Evolutionary conservation across 2,797 vertebrate species (phyloP).

Genomic region (Hapalemur alaotrensis): DNA sequence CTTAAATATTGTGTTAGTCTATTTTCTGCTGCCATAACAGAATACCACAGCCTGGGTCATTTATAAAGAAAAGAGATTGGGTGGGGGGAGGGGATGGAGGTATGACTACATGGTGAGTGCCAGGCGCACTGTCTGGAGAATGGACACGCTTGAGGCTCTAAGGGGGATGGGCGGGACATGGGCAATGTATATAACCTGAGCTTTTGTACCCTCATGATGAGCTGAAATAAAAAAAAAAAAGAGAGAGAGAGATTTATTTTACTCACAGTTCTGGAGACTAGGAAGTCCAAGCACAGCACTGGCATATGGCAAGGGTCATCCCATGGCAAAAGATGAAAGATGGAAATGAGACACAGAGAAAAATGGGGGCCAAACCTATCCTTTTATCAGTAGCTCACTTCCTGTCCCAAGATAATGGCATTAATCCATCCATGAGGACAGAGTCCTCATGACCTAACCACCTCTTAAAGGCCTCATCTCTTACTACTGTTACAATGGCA

Average conservation of each 20-base stretch:
- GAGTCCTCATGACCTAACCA: background rate
- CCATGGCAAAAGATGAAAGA: background rate
- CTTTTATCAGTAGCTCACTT: background rate
- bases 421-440: background rate
- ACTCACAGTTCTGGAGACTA: background rate
- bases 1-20: conserved; percentile 26
- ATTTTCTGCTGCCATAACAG: background rate
- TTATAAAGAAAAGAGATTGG: background rate
- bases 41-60: background rate
- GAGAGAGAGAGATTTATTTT: background rate
- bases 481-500: background rate
- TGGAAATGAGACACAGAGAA: background rate
- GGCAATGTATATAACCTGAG: too few relatives aligned
- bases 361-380: background rate
- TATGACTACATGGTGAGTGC: too few relatives aligned
- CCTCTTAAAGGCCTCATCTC: background rate
- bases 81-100: too few relatives aligned
- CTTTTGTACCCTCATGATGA: too few relatives aligned
- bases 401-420: background rate
- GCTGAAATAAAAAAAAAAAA: too few relatives aligned
- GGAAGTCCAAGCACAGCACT: background rate
- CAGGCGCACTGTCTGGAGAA: too few relatives aligned
- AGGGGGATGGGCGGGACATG: too few relatives aligned
- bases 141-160: too few relatives aligned
- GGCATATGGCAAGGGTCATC: background rate